Base-by-base conservation (phyloP, 2,888 invertebrate genomes). In the Ypsolopha sequella region DNA sequence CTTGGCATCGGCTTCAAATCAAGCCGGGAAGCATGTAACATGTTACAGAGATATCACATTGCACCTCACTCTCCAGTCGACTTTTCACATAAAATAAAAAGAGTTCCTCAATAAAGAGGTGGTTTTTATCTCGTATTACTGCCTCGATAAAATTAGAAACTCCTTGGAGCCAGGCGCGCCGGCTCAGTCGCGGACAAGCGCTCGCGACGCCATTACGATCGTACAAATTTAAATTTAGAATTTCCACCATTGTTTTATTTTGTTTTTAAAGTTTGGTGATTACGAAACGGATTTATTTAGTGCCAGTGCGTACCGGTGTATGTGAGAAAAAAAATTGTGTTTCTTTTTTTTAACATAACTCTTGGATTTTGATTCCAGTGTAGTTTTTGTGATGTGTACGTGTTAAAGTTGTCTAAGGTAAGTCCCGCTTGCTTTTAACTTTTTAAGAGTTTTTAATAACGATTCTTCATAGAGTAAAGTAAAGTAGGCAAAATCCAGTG, bases 101-200 rank as follows among this genome's bases (percentile, higher is more conserved):
- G 72, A 68, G 72, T 68, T 69, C 65, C 66, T 71, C 71, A 73
- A 77, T 80, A 80, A 84, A 81, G 78, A 76, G 24, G 73, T 71
- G 71, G 71, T 76, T 80, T 24, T 81, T 84, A 86, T 84, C 82
- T 84, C 84, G 81, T 81, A 73, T 85, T 85, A 86, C 85, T 81
- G 70, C 9, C 51, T 66, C 71, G 82, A 78, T 79, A 84, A 81
- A 85, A 80, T 84, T 86, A 85, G 84, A 82, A 77, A 73, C 70
- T 39, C 38, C 34, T 41, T 43, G n/a, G 13, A 14, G 33, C 41
- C 11, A n/a, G 11, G 13, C 11, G 7, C 36, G 43, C 45, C 44
- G 9, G 57, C 9, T 56, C 64, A 64, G 64, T 68, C 68, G 66
- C 63, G 61, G 62, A 51, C 62, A 55, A 60, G 63, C 64, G 71